Conservation (phyloP, 2,888 invertebrate genomes). For the Leptura quadrifasciata region DNA sequence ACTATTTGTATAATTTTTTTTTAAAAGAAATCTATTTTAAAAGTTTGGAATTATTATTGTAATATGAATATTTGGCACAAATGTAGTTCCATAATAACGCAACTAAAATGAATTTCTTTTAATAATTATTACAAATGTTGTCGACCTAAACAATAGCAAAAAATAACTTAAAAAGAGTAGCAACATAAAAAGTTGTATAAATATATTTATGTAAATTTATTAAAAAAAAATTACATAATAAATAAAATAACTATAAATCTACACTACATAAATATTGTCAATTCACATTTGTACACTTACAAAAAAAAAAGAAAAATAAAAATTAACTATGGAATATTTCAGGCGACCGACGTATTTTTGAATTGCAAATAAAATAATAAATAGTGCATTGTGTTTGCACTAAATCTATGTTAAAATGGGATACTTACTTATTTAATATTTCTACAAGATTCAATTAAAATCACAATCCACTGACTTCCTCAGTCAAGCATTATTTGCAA, state of each 20-base stretch:
- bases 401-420: conserved; percentile 42
- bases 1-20: background rate
- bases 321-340: conserved; percentile 16
- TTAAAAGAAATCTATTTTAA: background rate
- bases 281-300: conserved; percentile 46
- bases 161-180: conserved; percentile 13
- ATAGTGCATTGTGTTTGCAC: conserved; percentile 45
- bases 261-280: conserved; percentile 47
- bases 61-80: conserved; percentile 8
- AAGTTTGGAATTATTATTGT: background rate
- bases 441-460: conserved; percentile 60
- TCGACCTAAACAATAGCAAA: background rate
- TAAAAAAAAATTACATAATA: conserved; percentile 38
- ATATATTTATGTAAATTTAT: conserved; percentile 36
- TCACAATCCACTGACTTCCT: conserved; percentile 63
- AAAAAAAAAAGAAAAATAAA: conserved; percentile 31
- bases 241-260: conserved; percentile 38
- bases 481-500: conserved; percentile 46
- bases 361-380: conserved; percentile 46
- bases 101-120: background rate
- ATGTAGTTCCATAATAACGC: background rate
- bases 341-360: conserved; percentile 14
- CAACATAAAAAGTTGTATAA: conserved; percentile 29
- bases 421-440: conserved; percentile 40
- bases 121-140: background rate